Base-by-base conservation (phyloP, 2,113 vertebrate genomes). In the Meriones unguiculatus region DNA sequence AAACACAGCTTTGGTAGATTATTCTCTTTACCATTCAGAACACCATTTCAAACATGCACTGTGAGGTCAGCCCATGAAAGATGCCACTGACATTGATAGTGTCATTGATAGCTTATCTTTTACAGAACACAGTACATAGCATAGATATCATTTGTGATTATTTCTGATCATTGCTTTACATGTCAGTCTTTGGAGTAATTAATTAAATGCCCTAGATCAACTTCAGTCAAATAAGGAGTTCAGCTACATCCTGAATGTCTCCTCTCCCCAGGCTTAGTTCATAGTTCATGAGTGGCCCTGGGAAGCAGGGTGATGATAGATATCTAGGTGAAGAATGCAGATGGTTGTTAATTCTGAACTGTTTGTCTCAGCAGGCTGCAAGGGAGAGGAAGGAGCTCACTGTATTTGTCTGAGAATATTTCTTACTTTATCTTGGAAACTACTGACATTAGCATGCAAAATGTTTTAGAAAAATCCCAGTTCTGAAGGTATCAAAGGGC, bases 201-300 rank as follows among this genome's bases (percentile, higher is more conserved):
- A 91, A 95, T 50, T 25, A 72, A 92, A 88, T 88, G 59, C 12
- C 28, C 15, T 94, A 86, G n/a, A 69, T 97, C 54, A 93, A n/a
- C 28, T 82, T 67, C 88, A 62, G 72, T 73, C 62, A 72, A 87
- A 25, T 22, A 52, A 92, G 50, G 17, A 92, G 30, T n/a, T 70
- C 52, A 46, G 15, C 18, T 4, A 93, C 54, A 24, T 54, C 7
- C n/a, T 72, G 72, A 92, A 4, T 72, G 52, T 4, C 11, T 12
- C 87, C 28, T 15, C 11, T 92, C n/a, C 38, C 15, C 10, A 41
- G 46, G 50, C 15, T 54, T 0, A 91, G 65, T 28, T 57, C 77
- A 14, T 14, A 50, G 28, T 67, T 82, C 87, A 65, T 12, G 69
- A 84, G 30, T 64, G 22, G 46, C 7, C 10, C 15, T 80, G 50